Evolutionary conservation across 2,113 vertebrate genomes (phyloP).

Genomic region (Pristiophorus japonicus): DNA sequence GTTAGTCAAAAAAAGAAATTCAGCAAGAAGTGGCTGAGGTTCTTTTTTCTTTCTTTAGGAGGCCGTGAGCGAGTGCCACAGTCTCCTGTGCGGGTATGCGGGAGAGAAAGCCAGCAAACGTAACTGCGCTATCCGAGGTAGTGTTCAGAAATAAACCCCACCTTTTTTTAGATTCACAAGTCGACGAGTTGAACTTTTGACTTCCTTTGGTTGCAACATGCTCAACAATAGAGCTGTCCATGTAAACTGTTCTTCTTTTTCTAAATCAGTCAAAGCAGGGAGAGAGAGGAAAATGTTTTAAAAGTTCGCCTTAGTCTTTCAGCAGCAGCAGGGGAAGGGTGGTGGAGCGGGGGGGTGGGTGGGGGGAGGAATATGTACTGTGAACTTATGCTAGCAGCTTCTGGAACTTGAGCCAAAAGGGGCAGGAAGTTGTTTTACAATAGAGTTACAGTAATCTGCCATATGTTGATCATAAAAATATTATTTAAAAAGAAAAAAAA

Average conservation of each 20-base stretch:
- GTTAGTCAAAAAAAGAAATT: constrained; percentile 50
- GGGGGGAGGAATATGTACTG: constrained; percentile 56
- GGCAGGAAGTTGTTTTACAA: constrained; percentile 76
- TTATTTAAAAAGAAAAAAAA: constrained; percentile 39
- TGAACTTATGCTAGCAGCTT: constrained; percentile 64
- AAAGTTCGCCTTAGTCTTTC: constrained; percentile 15
- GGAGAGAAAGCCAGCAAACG: constrained; percentile 34
- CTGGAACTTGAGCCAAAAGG: constrained; percentile 66
- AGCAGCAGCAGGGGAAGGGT: constrained; percentile 38
- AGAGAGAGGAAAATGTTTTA: neutral
- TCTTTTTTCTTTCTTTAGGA: neutral
- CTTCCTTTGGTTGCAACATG: constrained; percentile 28
- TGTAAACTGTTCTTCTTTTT: constrained; percentile 32
- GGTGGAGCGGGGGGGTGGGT: too few species aligned
- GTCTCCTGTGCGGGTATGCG: neutral
- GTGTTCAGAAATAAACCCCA: constrained; percentile 37
- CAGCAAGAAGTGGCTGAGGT: constrained; percentile 50
- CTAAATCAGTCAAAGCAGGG: constrained; percentile 10
- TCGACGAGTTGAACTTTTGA: constrained; percentile 36
- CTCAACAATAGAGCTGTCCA: constrained; percentile 27
- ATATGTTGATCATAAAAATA: constrained; percentile 55
- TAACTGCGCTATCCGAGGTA: constrained; percentile 33
- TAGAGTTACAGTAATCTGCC: constrained; percentile 74
- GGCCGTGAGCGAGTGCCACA: neutral
- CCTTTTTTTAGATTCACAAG: constrained; percentile 36